Evolutionary conservation across 2,888 invertebrate species (phyloP).

Genomic region (Heliconius charithonia): DNA sequence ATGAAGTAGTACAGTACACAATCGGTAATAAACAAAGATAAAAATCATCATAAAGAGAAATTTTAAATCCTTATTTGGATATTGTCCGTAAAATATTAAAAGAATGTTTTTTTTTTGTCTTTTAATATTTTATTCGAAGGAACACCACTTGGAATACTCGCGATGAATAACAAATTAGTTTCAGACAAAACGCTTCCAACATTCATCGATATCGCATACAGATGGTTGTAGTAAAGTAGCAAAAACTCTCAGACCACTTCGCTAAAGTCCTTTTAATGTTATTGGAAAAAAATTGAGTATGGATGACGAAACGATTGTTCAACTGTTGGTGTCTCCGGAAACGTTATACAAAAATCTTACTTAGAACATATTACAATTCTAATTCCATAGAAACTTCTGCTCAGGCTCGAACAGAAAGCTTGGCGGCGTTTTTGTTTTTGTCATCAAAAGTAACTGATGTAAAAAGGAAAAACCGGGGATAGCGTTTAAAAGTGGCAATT

Average conservation of each 20-base stretch:
- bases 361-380: conserved; percentile 1
- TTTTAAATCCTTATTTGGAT: no score
- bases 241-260: conserved; percentile 8
- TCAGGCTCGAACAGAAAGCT: background rate
- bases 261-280: conserved; percentile 8
- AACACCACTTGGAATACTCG: conserved; percentile 1
- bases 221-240: conserved; percentile 1
- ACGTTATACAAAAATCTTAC: conserved; percentile 2
- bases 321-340: background rate
- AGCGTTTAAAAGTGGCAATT: conserved; percentile 29
- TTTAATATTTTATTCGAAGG: conserved; percentile 5
- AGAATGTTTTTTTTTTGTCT: background rate
- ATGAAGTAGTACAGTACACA: no score
- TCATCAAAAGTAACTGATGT: conserved; percentile 24
- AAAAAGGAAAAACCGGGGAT: conserved; percentile 21
- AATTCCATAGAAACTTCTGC: background rate
- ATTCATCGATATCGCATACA: conserved; percentile 18
- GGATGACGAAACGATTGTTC: conserved; percentile 1
- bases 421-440: conserved; percentile 22
- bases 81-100: background rate
- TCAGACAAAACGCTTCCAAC: background rate
- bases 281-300: conserved; percentile 16
- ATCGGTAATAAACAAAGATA: no score
- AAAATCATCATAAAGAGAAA: no score
- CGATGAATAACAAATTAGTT: conserved; percentile 19